These are phyloP conservation scores for Acanthaster planci DNA, from an alignment of 35 echinoderm and acorn worm species.

Conservation along the genomic window DNA sequence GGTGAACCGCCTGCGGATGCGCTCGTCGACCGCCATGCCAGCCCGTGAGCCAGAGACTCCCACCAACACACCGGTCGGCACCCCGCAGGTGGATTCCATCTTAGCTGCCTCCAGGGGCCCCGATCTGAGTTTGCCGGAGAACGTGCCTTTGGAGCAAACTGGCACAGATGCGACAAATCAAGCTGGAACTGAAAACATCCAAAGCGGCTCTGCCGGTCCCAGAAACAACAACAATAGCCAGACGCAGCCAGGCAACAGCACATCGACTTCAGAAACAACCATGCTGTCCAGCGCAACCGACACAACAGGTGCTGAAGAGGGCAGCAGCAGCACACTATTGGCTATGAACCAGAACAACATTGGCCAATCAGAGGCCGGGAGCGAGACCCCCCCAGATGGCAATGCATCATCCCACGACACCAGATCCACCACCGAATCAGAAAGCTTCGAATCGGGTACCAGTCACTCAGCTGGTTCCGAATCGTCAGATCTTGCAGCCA, in stretches of 20 bases:
- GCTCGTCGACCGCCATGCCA: constrained; percentile 26
- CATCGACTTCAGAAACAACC: neutral
- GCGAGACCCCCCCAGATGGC: neutral
- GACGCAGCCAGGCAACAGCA: constrained; percentile 27
- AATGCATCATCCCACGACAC: neutral
- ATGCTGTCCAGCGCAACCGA: neutral
- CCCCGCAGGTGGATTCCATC: neutral
- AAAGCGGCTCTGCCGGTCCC: neutral
- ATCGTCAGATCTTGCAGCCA: neutral
- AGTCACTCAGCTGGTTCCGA: neutral
- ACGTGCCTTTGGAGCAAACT: no score
- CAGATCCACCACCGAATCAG: constrained; percentile 8
- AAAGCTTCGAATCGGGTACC: constrained; percentile 22
- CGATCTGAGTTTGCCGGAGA: neutral
- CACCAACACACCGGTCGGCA: neutral
- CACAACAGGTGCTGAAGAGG: neutral
- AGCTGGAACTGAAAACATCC: neutral
- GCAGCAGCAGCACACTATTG: neutral
- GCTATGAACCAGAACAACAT: constrained; percentile 1
- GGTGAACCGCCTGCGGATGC: constrained; percentile 53
- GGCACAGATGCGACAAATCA: neutral
- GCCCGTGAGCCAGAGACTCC: neutral
- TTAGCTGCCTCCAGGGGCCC: constrained; percentile 14
- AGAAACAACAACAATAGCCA: constrained; percentile 71
- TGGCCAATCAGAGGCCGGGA: neutral